Conservation (phyloP, 2,888 invertebrate species). For the Eudasyphora cyanicolor region DNA sequence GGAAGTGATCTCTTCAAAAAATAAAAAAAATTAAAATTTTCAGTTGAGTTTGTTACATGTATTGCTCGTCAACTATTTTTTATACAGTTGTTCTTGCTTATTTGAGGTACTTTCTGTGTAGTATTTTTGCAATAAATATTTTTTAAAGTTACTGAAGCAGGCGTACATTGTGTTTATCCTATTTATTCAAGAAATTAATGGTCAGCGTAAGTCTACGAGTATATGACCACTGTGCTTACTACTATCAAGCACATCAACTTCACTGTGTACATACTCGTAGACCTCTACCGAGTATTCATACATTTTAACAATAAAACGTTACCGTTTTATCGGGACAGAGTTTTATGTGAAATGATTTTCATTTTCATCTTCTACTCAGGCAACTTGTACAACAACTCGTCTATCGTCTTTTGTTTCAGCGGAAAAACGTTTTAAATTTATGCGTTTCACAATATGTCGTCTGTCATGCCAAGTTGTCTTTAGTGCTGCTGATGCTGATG, state of each 20-base stretch:
- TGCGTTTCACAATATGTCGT: conserved; percentile 54
- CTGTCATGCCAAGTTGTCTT: conserved; percentile 41
- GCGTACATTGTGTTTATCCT: too few species aligned
- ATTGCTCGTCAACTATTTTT: too few species aligned
- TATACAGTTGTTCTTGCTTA: too few species aligned
- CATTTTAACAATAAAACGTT: conserved; percentile 23
- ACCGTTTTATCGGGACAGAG: conserved; percentile 43
- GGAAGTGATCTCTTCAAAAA: too few species aligned
- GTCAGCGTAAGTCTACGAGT: too few species aligned
- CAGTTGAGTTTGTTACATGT: too few species aligned
- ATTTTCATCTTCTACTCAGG: conserved; percentile 47
- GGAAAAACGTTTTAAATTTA: conserved; percentile 57
- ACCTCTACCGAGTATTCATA: conserved; percentile 4
- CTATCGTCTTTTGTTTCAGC: conserved; percentile 41
- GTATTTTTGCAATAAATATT: too few species aligned
- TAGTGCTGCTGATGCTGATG: conserved; percentile 16
- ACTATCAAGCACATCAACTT: neutral
- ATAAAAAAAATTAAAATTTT: too few species aligned
- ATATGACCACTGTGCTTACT: neutral
- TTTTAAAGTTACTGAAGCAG: too few species aligned
- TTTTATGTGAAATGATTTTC: conserved; percentile 50
- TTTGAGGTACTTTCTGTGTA: too few species aligned
- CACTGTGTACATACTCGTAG: too few species aligned
- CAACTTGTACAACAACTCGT: conserved; percentile 10
- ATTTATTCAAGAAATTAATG: too few species aligned